Evolutionary conservation across 2,113 vertebrate species (phyloP), one percentile per base, ranked within the genome.

Genomic region (Ranitomeya variabilis): DNA sequence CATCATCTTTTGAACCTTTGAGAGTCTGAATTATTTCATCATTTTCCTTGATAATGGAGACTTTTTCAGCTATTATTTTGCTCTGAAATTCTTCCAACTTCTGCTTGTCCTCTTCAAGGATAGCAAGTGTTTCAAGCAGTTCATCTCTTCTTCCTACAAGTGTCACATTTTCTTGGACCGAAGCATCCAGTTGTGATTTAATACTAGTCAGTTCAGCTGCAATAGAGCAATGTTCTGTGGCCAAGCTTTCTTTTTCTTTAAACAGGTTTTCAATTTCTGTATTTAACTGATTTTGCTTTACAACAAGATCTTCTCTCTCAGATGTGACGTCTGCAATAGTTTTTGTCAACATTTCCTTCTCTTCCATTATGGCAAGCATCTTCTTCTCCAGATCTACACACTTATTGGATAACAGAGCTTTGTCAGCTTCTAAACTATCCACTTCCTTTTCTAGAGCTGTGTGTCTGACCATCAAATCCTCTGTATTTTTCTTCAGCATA

Each of bases 1-100:
- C 80, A 37, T 95, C 95, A n/a, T 96, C 94, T 1, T 92, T 94
- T 45, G 92, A 96, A 73, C 93, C 93, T 89, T 90, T 92, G 59
- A 99, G 92, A 77, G 96, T 95, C 82, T 95, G 93, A 85, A 96
- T 94, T 11, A 95, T 90, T 0, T 91, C 91, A 45, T 94, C 95
- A 90, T 94, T 96, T 66, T 96, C 95, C 88, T 95, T 95, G 55
- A 93, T 82, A 89, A 95, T 52, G 0, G 93, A 90, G 37, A 95
- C 92, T 57, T 95, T 97, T 89, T 97, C 95, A 5, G 95, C 87
- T 12, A 92, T 11, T 2, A 97, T 93, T 14, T 94, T 93, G 88
- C 93, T 93, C 85, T 94, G 93, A 23, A 88, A 92, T 16, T 80
- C 89, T 51, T 96, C 91, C 80, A 94, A 90, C 26, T 93, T 91